phyloP scores from a whole-genome alignment of 2,797 vertebrate species.

The Rhodeus uyekii region DNA sequence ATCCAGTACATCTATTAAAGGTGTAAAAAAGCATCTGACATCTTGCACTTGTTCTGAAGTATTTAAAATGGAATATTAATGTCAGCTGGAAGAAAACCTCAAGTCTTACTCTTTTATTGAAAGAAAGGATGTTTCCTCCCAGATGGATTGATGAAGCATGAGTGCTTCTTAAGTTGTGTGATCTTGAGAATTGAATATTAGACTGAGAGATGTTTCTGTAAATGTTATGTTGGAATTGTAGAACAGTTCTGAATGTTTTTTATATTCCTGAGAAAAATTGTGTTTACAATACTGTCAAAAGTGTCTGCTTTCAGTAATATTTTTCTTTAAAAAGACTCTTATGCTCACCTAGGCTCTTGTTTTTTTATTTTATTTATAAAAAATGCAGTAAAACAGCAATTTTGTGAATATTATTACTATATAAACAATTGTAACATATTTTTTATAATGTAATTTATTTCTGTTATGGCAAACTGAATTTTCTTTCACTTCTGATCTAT shows the following conservation, averaged over 20 bases:
- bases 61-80: slow-evolving; percentile 18
- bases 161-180: slow-evolving; percentile 24
- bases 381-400: neutral
- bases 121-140: neutral
- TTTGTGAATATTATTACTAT: neutral
- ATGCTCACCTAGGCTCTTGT: neutral
- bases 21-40: neutral
- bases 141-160: neutral
- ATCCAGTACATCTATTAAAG: slow-evolving; percentile 19
- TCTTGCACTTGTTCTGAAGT: neutral
- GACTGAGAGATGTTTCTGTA: neutral
- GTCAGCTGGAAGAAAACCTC: neutral
- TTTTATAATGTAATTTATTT: neutral
- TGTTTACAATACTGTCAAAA: neutral
- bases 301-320: neutral
- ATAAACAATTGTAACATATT: neutral
- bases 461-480: neutral
- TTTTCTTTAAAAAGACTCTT: neutral
- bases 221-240: neutral
- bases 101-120: slow-evolving; percentile 23
- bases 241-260: neutral
- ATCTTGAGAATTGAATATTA: slow-evolving; percentile 12
- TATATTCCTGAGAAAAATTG: neutral
- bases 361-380: neutral
- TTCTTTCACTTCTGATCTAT: neutral